Base-by-base conservation (phyloP, 1,140 invertebrate genomes). In the Ectropis grisescens region DNA sequence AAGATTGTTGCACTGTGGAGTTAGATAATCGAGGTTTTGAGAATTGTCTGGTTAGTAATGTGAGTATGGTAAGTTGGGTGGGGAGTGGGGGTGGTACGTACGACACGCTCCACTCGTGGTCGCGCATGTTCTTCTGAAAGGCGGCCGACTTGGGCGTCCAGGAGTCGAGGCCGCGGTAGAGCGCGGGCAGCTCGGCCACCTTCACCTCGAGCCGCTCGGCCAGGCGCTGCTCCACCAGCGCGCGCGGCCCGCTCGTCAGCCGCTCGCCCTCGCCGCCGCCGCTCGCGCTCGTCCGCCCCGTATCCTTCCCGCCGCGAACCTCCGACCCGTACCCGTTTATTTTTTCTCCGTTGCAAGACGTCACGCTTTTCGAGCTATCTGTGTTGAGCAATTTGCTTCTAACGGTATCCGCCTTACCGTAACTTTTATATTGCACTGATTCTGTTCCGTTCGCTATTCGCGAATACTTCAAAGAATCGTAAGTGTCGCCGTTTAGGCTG, bases 141-240 rank as follows among this genome's bases (percentile, higher is more conserved):
- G 72, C 71, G 47, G 70, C 65, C 8, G 82, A 89, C 75, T 88
- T 88, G 49, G 85, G 85, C 56, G 87, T 87, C 87, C 88, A 89
- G 30, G 85, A 84, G 42, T 78, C 72, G 54, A 88, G 79, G 38
- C 85, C 84, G 36, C 86, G 83, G 61, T 88, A 87, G 34, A 89
- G 81, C 36, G 87, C 84, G 11, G 86, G 86, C 68, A 88, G 83
- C 56, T 84, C 82, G 15, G 82, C 80, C 55, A 84, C 82, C 67
- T 82, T 76, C 55, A 78, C 72, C 51, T 75, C 75, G 33, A 79
- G 61, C 13, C 72, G 56, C 42, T 72, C 68, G 29, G 60, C 71
- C 12, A 71, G 58, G 41, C 68, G 58, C 64, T 68, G 82, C 30
- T 81, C 76, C 10, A 78, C 70, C 23, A 70, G 37, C 11, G 70